Evolutionary conservation across 2,797 vertebrate species (phyloP), one percentile per base, ranked within the genome.

Genomic region (Macroramphosus scolopax): DNA sequence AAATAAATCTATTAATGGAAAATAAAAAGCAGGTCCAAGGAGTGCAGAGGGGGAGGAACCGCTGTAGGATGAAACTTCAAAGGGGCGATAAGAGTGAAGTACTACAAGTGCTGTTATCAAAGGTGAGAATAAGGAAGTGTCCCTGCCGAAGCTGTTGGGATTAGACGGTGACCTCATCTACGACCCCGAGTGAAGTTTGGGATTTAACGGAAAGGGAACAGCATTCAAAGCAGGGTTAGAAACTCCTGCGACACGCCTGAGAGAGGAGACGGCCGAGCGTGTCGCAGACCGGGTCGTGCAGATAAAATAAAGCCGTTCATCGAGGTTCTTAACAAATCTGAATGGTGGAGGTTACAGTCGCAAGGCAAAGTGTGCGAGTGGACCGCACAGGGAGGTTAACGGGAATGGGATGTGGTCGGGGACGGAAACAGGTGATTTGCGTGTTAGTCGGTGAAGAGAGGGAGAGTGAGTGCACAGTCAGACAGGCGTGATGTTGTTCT

Each of bases 1-100:
- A 24, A 41, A 18, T 15, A 43, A 38, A 49, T 3, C n/a, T 6
- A 51, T 42, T n/a, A 13, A 14, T 14, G 2, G 30, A 42, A 34
- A 42, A 35, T 30, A 6, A 51, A 51, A 72, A 36, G 16, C 48
- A 40, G 0, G 25, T 65, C 55, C 58, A 67, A 50, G 35, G 51
- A 66, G 77, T 80, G 76, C 60, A 65, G 48, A 55, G 58, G 72
- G 49, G 70, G 63, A 81, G 70, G 64, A 75, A 81, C 59, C 61
- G 52, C 45, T 48, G 26, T 10, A 16, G 47, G 66, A 51, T 45
- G 42, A 56, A 72, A 78, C 57, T 57, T 71, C 53, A 61, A 64
- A 68, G 52, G 48, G 20, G 36, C 14, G 51, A 37, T 59, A 14
- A 49, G 41, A 43, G 47, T 77, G 68, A 33, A 56, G 43, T 13